phyloP scores from a whole-genome alignment of 2,888 invertebrate species.

The Erpobdella octoculata region DNA sequence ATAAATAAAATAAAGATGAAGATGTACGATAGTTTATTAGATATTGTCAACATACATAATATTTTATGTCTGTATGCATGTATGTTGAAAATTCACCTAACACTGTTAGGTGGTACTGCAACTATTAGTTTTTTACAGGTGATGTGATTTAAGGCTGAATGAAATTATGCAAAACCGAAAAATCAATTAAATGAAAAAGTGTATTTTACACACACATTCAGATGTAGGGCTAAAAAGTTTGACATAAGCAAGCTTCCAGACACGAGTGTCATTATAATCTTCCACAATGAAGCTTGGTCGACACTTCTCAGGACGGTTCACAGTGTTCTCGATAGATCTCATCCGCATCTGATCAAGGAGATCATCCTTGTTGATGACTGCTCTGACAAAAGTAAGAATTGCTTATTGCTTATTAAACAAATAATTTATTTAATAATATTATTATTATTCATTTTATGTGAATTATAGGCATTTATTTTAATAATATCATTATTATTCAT shows the following conservation, averaged over 20 bases:
- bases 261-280: conserved; percentile 36
- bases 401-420: too few species aligned
- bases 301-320: conserved; percentile 36
- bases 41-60: too few species aligned
- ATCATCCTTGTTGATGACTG: conserved; percentile 37
- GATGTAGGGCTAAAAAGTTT: conserved; percentile 83
- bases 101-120: not conserved
- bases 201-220: conserved; percentile 52
- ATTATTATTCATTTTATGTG: too few species aligned
- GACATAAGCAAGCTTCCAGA: conserved; percentile 33
- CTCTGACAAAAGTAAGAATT: conserved; percentile 30
- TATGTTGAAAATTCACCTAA: not conserved
- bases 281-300: conserved; percentile 37
- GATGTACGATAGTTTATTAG: too few species aligned
- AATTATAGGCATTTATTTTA: too few species aligned
- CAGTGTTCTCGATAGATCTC: conserved; percentile 33
- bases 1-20: not conserved
- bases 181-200: too few species aligned
- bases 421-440: too few species aligned
- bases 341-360: conserved; percentile 33
- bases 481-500: too few species aligned
- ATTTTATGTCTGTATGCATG: not conserved
- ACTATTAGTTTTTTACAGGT: not conserved
- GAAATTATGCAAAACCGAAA: not conserved
- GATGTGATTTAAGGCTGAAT: not conserved